Base-by-base conservation (phyloP, 2,888 invertebrate species). In the Ophioninae sp. region DNA sequence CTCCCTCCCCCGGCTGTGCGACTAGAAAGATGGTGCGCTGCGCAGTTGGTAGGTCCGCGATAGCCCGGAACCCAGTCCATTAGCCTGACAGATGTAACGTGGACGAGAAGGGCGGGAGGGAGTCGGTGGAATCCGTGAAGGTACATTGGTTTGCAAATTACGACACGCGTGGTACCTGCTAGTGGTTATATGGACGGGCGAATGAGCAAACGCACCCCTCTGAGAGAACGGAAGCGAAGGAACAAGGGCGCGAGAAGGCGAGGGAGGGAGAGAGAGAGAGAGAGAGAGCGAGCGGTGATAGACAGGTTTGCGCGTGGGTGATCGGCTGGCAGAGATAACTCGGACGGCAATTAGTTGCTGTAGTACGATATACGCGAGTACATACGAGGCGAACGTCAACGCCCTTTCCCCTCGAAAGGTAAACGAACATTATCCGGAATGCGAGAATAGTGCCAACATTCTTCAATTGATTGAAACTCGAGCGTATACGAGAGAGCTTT, bases 11-110 rank as follows among this genome's bases (percentile, higher is more conserved):
- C 30, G 2, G 41, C 77, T 73, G 78, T 82, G 80, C 84, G 71
- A 65, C 65, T 81, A 77, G 83, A 85, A 85, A 86, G 86, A 89
- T 86, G 90, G 88, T 88, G 89, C 87, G 86, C 74, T 81, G 83
- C 73, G 78, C 82, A 86, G 85, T 88, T 86, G 90, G 88, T 89
- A 89, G 89, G 85, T 86, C 83, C 81, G 81, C 85, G 85, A 88
- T 87, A 88, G 87, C 87, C 86, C 87, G 89, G 88, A 90, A 90
- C 89, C 89, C 85, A 88, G 89, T 90, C 90, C 89, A 90, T 91
- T 90, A 91, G 89, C 87, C 86, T 90, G 91, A 91, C 90, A 91
- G 90, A 90, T 90, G 90, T 90, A 90, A 90, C 89, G 87, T 87
- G 87, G 88, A 89, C 89, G 87, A 87, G 59, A 41, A 23, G 77